Base-by-base conservation (phyloP, 2,797 vertebrate species). In the Gallinago solitaria region DNA sequence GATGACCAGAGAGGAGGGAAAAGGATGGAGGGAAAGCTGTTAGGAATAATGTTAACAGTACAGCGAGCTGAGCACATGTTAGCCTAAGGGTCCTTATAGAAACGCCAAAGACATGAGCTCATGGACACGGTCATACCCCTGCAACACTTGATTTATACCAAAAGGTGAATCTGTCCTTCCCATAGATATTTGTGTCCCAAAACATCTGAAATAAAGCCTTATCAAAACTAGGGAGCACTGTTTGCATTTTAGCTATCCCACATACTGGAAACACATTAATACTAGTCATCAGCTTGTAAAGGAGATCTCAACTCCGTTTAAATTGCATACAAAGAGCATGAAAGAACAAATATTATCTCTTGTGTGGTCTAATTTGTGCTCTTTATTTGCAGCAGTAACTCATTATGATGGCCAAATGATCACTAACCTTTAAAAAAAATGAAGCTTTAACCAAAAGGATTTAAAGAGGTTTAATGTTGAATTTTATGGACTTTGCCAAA, bases 401-500 rank as follows among this genome's bases (percentile, higher is more conserved):
- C 16, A 35, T 90, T 86, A 50, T 63, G 39, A 50, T 51, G 16
- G 63, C 60, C 39, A 70, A 75, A 89, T 74, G 25, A 47, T n/a
- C 48, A 48, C 33, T 86, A 83, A 86, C 65, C 51, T 94, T 94
- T 33, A 20, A 92, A 93, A 81, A 81, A 94, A 92, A 39, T 15
- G 15, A 69, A 82, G 54, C 28, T 88, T 96, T 83, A 94, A 85
- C 61, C 21, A n/a, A 79, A 84, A 89, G 89, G 59, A 82, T 87
- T 93, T 88, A 81, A 93, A 83, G 39, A 17, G 65, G 18, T 79
- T 95, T 94, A 88, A 65, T 64, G 76, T 3, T 83, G 73, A 94
- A 89, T 89, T 81, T 91, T 83, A 69, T 14, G 74, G 77, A 50
- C 47, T 56, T 80, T 91, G 94, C 95, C 95, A 96, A 94, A 92